A percentile compares a stretch with the other conserved stretches of the same genome.
Conservation (phyloP, 2,888 invertebrate genomes). For the Ceramica pisi region DNA sequence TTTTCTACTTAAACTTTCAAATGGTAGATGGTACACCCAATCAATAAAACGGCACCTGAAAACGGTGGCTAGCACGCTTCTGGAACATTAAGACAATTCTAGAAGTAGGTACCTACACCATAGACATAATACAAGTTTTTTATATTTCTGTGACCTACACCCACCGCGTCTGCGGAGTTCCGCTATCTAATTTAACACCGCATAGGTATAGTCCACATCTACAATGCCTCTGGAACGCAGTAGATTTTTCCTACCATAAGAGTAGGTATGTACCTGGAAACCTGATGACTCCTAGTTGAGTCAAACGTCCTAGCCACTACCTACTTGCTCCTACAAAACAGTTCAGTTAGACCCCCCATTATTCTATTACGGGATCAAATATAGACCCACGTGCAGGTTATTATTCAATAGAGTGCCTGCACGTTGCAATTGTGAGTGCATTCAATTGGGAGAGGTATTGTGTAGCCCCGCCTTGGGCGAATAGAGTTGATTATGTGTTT, state of each 20-base stretch:
- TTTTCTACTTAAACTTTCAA: too few relatives aligned
- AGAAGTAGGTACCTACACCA: too few relatives aligned
- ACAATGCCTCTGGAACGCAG: too few relatives aligned
- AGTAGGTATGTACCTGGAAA: slow-evolving; percentile 12
- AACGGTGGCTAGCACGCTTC: too few relatives aligned
- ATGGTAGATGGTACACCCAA: too few relatives aligned
- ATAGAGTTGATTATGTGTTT: slow-evolving; percentile 22
- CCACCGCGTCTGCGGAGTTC: too few relatives aligned
- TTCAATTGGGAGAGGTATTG: slow-evolving; percentile 36
- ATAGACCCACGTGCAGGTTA: slow-evolving; percentile 54
- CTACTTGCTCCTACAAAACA: slow-evolving; percentile 39
- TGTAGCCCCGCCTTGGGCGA: slow-evolving; percentile 11
- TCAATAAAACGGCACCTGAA: too few relatives aligned
- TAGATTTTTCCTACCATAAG: background rate
- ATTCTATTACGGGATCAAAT: slow-evolving; percentile 53
- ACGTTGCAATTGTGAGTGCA: slow-evolving; percentile 40
- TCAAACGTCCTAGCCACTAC: slow-evolving; percentile 3
- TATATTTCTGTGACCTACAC: too few relatives aligned
- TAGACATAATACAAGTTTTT: too few relatives aligned
- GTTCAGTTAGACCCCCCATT: slow-evolving; percentile 52
- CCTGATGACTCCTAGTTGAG: slow-evolving; percentile 13
- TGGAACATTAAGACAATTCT: too few relatives aligned
- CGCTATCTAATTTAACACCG: too few relatives aligned
- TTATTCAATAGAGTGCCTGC: slow-evolving; percentile 59
- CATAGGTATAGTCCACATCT: too few relatives aligned